phyloP scores from a whole-genome alignment of 1,140 invertebrate genomes.

The Camponotus floridanus region DNA sequence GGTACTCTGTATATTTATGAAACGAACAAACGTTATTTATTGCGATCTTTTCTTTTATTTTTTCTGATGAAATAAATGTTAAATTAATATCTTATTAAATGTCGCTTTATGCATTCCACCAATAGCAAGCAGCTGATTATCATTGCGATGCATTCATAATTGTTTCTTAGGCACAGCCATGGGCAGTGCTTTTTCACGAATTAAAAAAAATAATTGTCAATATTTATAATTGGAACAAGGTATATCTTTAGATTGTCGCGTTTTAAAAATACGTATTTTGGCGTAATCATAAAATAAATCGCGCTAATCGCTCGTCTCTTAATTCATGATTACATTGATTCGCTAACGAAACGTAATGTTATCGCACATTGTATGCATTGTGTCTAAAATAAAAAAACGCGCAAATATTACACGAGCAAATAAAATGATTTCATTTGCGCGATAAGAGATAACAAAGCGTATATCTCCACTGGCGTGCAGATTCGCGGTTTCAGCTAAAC shows the following conservation, averaged over 20 bases:
- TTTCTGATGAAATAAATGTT: background rate
- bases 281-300: background rate
- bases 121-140: background rate
- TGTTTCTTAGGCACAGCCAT: constrained; percentile 33
- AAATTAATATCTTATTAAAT: constrained; percentile 15
- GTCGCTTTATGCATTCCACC: constrained; percentile 37
- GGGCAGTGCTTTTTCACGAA: constrained; percentile 40
- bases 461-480: constrained; percentile 7
- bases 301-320: background rate
- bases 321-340: constrained; percentile 9
- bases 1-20: background rate
- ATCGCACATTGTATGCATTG: background rate
- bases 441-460: constrained; percentile 7
- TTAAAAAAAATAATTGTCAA: background rate
- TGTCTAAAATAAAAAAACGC: constrained; percentile 33
- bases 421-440: constrained; percentile 11
- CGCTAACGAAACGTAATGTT: constrained; percentile 22
- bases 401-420: background rate
- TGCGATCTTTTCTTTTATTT: background rate
- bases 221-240: constrained; percentile 30
- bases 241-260: constrained; percentile 25
- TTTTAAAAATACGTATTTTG: background rate
- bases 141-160: constrained; percentile 22
- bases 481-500: constrained; percentile 58
- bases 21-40: background rate